These are phyloP conservation scores for Stegastes partitus DNA, from an alignment of 2,113 vertebrate species.

Conservation along the genomic window DNA sequence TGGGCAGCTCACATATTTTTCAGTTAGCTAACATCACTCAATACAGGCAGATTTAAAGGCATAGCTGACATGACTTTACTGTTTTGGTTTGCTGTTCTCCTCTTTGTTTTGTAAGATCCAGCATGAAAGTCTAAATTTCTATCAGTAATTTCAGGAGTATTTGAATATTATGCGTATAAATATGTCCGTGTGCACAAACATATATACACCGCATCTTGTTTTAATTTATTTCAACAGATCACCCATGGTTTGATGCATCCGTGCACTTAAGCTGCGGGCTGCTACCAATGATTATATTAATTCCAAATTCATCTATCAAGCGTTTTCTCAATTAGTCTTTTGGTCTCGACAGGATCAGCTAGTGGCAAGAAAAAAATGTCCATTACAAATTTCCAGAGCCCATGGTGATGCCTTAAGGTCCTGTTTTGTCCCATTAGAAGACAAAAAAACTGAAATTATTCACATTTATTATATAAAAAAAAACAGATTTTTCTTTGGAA, in stretches of 20 bases:
- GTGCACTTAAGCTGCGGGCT: not conserved
- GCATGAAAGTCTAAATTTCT: not conserved
- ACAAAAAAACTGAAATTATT: not conserved
- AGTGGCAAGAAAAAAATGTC: too few relatives aligned
- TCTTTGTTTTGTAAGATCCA: slow-evolving; percentile 12
- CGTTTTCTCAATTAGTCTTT: too few relatives aligned
- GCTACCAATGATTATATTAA: not conserved
- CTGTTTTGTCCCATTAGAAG: not conserved
- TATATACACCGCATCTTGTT: too few relatives aligned
- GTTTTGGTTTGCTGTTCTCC: slow-evolving; percentile 6
- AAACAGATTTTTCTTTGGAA: too few relatives aligned
- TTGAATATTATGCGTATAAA: not conserved
- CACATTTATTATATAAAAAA: not conserved
- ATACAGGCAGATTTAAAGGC: slow-evolving; percentile 20
- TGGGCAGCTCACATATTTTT: slow-evolving; percentile 23
- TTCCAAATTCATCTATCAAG: too few relatives aligned
- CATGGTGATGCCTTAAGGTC: not conserved
- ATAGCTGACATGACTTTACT: slow-evolving; percentile 14
- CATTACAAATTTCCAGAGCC: not conserved
- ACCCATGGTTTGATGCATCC: not conserved
- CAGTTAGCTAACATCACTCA: slow-evolving; percentile 40
- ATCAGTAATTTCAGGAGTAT: not conserved
- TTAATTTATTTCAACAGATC: too few relatives aligned
- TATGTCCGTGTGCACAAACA: too few relatives aligned
- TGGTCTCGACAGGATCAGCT: too few relatives aligned